phyloP scores from a whole-genome alignment of 2,113 vertebrate species.

The Gymnocephalus cernua region DNA sequence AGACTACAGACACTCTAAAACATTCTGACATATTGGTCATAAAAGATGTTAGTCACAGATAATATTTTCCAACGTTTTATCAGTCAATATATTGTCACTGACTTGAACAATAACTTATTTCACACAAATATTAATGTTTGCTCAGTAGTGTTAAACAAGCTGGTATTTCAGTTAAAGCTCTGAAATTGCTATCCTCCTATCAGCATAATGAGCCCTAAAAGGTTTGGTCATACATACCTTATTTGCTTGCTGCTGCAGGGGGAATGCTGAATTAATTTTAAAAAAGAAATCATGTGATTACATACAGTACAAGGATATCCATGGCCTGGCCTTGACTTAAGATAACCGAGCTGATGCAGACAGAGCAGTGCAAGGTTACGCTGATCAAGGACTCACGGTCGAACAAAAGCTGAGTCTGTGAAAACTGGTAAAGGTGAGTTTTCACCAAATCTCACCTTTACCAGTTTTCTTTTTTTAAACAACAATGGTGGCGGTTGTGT shows the following conservation, averaged over 20 bases:
- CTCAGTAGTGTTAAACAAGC: neutral
- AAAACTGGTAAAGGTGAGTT: neutral
- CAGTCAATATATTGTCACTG: neutral
- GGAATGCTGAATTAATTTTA: conserved; percentile 12
- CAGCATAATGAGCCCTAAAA: neutral
- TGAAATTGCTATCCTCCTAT: neutral
- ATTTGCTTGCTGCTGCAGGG: conserved; percentile 6
- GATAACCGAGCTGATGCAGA: conserved; percentile 30
- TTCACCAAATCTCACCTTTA: neutral
- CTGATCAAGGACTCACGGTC: conserved; percentile 40
- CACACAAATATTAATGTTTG: neutral
- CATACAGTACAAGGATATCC: neutral
- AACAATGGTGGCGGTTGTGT: neutral
- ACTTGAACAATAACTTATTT: neutral
- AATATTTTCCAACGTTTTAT: neutral
- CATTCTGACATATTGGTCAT: neutral
- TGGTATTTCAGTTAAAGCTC: conserved; percentile 3
- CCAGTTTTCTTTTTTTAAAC: neutral
- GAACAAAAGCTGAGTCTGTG: neutral
- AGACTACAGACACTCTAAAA: neutral
- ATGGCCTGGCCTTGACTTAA: conserved; percentile 9
- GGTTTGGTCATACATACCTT: conserved; percentile 6
- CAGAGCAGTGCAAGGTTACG: conserved; percentile 34
- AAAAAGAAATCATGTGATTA: conserved; percentile 6
- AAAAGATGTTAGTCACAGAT: neutral